These are phyloP conservation scores for Miniopterus natalensis DNA, from an alignment of 2,113 vertebrate species.

Conservation along the genomic window DNA sequence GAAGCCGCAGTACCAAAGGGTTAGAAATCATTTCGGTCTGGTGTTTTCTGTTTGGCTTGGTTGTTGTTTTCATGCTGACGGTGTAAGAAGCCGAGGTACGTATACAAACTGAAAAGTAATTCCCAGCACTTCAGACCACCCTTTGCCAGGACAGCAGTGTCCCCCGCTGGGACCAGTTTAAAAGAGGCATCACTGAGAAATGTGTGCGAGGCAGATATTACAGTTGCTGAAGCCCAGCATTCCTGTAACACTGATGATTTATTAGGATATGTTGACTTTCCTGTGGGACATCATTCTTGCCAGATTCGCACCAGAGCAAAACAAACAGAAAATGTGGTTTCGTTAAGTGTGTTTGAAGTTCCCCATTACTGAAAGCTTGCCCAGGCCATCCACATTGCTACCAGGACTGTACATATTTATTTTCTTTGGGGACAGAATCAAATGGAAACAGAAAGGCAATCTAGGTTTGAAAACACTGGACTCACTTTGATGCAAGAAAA, in stretches of 20 bases:
- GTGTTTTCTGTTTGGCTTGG: not conserved
- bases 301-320: conserved; percentile 59
- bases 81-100: not conserved
- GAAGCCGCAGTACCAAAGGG: not conserved
- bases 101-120: not conserved
- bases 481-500: not conserved
- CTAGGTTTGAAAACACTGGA: conserved; percentile 36
- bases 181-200: not conserved
- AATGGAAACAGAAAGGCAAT: conserved; percentile 50
- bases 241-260: conserved; percentile 57
- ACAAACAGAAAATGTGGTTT: conserved; percentile 8
- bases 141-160: not conserved
- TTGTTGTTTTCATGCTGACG: not conserved
- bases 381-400: not conserved
- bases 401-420: conserved; percentile 56
- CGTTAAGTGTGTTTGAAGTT: conserved; percentile 41
- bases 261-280: conserved; percentile 46
- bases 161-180: accelerated
- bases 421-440: conserved; percentile 55
- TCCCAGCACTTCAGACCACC: not conserved
- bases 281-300: conserved; percentile 37
- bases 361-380: conserved; percentile 8
- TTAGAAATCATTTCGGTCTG: not conserved
- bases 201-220: not conserved
- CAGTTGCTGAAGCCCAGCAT: not conserved